A percentile compares a stretch with the other conserved stretches of the same genome.
Conservation (phyloP, 2,797 vertebrate species). For the Chromis chromis region DNA sequence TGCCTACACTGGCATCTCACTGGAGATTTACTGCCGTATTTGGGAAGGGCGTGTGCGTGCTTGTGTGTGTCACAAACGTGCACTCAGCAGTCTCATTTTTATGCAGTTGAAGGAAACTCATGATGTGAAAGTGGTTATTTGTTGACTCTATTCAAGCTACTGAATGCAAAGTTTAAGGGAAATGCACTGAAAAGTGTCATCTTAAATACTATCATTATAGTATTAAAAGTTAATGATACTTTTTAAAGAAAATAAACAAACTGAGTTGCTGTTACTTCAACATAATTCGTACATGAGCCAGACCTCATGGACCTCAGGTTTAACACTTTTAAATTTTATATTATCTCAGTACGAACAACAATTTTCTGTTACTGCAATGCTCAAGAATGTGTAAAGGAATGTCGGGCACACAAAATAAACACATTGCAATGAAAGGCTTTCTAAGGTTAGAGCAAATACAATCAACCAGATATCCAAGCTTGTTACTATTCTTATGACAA, state of each 20-base stretch:
- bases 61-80: constrained; percentile 69
- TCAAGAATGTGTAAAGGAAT: constrained; percentile 35
- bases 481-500: neutral
- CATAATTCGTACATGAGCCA: neutral
- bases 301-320: neutral
- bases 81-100: constrained; percentile 37
- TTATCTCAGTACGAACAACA: neutral
- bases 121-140: neutral
- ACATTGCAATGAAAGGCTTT: constrained; percentile 1
- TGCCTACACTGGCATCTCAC: constrained; percentile 76
- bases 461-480: constrained; percentile 14
- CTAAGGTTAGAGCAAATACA: constrained; percentile 19
- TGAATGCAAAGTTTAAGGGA: neutral
- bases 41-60: constrained; percentile 70
- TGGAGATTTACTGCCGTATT: constrained; percentile 83
- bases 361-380: constrained; percentile 3
- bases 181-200: neutral
- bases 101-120: neutral
- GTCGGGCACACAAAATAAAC: constrained; percentile 5
- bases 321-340: neutral
- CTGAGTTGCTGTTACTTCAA: neutral
- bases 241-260: neutral
- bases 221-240: neutral
- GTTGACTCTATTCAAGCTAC: constrained; percentile 6
- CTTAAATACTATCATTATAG: neutral